Evolutionary conservation across 2,113 vertebrate species (phyloP).

Genomic region (Psittacus erithacus): DNA sequence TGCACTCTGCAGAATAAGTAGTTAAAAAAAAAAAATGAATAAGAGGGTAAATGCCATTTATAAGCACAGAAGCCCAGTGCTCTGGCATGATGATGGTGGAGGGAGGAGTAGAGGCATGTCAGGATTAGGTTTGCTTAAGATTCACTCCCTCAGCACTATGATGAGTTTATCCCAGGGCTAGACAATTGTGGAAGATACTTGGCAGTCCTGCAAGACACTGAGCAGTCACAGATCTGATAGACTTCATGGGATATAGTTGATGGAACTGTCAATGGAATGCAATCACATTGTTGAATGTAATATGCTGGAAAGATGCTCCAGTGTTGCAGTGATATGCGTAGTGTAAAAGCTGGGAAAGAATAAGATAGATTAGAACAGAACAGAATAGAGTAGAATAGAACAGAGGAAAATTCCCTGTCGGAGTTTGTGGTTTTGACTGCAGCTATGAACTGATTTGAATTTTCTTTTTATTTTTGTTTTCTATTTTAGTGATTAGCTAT

Average conservation of each 20-base stretch:
- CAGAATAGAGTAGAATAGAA: not conserved
- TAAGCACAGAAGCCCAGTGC: not conserved
- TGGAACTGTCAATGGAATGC: not conserved
- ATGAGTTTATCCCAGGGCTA: not conserved
- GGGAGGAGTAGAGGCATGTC: not conserved
- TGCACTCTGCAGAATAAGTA: not conserved
- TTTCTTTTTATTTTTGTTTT: not conserved
- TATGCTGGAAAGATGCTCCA: not conserved
- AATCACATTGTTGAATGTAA: not conserved
- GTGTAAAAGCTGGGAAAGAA: not conserved
- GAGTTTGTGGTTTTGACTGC: not conserved
- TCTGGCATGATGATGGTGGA: not conserved
- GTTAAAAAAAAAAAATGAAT: constrained; percentile 31
- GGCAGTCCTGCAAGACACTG: not conserved
- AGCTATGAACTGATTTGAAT: not conserved
- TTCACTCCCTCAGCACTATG: not conserved
- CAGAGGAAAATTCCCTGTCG: not conserved
- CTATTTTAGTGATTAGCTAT: not conserved
- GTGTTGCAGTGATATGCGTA: not conserved
- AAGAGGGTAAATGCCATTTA: not conserved
- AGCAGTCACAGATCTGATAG: not conserved
- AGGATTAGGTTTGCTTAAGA: not conserved
- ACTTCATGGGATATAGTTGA: not conserved
- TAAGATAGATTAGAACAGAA: not conserved
- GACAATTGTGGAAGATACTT: not conserved